Base-by-base conservation (phyloP, 2,888 invertebrate genomes). In the Tetragnatha montana region DNA sequence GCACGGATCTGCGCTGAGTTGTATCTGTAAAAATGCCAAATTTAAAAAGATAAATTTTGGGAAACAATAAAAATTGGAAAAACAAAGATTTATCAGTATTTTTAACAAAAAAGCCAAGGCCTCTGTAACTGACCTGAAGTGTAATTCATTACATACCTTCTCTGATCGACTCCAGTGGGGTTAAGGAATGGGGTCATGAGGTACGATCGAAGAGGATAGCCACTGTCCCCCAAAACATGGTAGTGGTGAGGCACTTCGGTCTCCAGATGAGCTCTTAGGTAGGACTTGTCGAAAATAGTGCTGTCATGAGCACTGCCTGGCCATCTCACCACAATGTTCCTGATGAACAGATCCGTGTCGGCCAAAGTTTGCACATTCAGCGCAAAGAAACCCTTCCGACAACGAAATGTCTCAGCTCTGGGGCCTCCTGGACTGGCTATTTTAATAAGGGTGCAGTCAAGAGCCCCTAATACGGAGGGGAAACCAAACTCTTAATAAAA, bases 281-380 rank as follows among this genome's bases (percentile, higher is more conserved):
- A 49, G 0, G 79, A 79, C n/a, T 80, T 47, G n/a, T 76, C 49
- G n/a, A 80, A 74, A 17, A 87, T 74, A 0, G 80, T 87, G 35
- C 47, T 80, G 21, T 87, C 86, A 68, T 87, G 86, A 6, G 74
- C 35, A 60, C 86, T 87, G 22, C 86, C 80, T 6, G 86, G 81
- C 86, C 86, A 87, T 2, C 86, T 51, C n/a, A 47, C 86, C 8
- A 87, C 86, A n/a, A 87, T 49, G 60, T 87, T 73, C 68, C 74
- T 21, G 6, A 87, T 81, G 1, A 14, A 35, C 12, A 80, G 74
- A 22, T 73, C 60, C 6, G 68, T 12, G 49, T 80, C 74, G 49
- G 73, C 35, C 0, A 85, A 6, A 0, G 79, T 79, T 17, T 85
- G 85, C 7, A 85, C 79, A 50, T 85, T 85, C 4, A 85, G 7